Evolutionary conservation across 2,888 invertebrate genomes (phyloP).

Genomic region (Lithophane leautieri): DNA sequence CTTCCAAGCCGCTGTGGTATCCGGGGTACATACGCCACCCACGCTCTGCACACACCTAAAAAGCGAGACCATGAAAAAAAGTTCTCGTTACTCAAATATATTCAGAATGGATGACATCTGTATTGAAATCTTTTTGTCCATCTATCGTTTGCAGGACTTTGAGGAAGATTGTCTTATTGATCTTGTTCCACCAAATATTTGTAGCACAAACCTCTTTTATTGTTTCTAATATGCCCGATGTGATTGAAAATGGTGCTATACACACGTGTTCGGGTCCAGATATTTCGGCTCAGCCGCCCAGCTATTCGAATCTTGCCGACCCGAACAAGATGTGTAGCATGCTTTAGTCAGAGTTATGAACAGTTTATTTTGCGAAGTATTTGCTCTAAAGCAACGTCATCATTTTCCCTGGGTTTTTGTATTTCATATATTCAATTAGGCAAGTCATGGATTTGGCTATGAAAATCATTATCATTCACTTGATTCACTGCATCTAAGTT

Average conservation of each 20-base stretch:
- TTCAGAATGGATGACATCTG: not conserved
- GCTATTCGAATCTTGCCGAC: not conserved
- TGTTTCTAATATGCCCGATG: not conserved
- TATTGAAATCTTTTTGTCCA: not conserved
- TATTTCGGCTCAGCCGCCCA: not conserved
- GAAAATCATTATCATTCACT: not conserved
- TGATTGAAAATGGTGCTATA: not conserved
- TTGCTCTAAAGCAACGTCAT: not conserved
- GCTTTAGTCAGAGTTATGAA: not conserved
- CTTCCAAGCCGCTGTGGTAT: conserved; percentile 84
- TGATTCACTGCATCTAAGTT: not conserved
- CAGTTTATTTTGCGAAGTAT: too few relatives aligned
- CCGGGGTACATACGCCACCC: conserved; percentile 95
- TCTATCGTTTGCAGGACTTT: not conserved
- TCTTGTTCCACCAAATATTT: not conserved
- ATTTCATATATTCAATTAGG: not conserved
- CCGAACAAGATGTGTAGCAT: not conserved
- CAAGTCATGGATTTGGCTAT: not conserved
- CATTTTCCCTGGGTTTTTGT: not conserved
- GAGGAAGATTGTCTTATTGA: not conserved
- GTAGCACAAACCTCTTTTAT: not conserved
- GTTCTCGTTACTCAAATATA: not conserved
- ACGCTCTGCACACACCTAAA: conserved; percentile 94
- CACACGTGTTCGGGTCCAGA: not conserved
- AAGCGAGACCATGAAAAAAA: not conserved